Conservation (phyloP, 2,113 vertebrate genomes). For the Eurypyga helias region DNA sequence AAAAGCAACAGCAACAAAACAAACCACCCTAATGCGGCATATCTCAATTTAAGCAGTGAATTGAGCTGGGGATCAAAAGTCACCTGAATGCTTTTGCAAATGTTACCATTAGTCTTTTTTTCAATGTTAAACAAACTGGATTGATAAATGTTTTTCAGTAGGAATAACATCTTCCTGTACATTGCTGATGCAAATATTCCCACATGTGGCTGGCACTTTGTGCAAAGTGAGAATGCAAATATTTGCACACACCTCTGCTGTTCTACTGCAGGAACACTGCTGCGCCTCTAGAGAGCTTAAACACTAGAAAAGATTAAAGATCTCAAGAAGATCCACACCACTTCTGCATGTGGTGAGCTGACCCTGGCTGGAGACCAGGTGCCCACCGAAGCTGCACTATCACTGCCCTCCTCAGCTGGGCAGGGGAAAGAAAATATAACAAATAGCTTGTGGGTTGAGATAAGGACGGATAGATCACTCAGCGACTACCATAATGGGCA, state of each 20-base stretch:
- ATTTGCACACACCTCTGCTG: not conserved
- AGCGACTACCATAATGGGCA: no score
- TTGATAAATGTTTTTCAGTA: not conserved
- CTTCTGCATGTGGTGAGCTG: not conserved
- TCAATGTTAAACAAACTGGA: not conserved
- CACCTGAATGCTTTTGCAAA: not conserved
- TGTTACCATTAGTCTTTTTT: not conserved
- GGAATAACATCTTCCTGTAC: not conserved
- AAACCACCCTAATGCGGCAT: not conserved
- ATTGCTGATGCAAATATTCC: not conserved
- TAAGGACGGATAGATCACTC: no score
- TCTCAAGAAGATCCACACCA: not conserved
- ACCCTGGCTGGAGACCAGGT: no score
- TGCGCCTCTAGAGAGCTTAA: not conserved
- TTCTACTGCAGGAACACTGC: not conserved
- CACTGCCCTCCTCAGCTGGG: no score
- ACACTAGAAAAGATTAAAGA: not conserved
- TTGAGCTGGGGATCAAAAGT: not conserved
- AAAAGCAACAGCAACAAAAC: no score
- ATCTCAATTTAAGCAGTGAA: not conserved
- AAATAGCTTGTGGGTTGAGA: no score
- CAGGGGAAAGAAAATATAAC: no score
- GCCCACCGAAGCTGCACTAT: no score
- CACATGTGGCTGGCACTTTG: not conserved
- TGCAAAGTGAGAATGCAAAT: not conserved